Conservation (phyloP, 2,113 vertebrate species). For the Aythya baeri region DNA sequence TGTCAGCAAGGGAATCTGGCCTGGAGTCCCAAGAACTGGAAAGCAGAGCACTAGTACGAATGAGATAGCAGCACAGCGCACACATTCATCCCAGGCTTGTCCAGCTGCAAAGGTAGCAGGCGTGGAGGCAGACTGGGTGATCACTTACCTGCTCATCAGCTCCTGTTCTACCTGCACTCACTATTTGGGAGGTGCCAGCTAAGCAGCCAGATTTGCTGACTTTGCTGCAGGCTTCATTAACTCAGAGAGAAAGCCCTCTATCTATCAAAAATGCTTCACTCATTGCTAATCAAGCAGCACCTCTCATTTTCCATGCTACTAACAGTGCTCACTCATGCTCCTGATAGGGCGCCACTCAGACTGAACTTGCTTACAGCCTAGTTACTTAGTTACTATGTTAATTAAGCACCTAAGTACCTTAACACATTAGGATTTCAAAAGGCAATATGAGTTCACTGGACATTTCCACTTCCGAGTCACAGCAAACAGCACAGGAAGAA, state of each 20-base stretch:
- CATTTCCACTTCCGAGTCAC: conserved; percentile 12
- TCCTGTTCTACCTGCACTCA: not conserved
- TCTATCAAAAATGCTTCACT: not conserved
- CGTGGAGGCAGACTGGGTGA: not conserved
- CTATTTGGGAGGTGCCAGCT: not conserved
- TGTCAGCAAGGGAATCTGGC: rapidly evolving
- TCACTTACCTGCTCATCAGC: not conserved
- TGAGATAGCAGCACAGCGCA: rapidly evolving
- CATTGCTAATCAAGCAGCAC: rapidly evolving
- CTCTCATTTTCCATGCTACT: not conserved
- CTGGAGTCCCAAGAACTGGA: not conserved
- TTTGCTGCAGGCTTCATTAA: not conserved
- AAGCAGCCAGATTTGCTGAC: not conserved
- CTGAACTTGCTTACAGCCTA: not conserved
- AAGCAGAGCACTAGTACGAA: rapidly evolving
- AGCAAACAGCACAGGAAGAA: not conserved
- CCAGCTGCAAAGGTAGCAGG: not conserved
- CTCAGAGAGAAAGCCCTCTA: not conserved
- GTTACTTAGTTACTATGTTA: not conserved
- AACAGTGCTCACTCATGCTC: not conserved
- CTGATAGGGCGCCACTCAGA: not conserved
- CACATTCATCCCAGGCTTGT: rapidly evolving
- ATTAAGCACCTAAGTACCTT: not conserved
- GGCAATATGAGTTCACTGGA: not conserved
- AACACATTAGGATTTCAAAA: not conserved